phyloP scores from a whole-genome alignment of 2,888 invertebrate species.

The Andrena minutula region DNA sequence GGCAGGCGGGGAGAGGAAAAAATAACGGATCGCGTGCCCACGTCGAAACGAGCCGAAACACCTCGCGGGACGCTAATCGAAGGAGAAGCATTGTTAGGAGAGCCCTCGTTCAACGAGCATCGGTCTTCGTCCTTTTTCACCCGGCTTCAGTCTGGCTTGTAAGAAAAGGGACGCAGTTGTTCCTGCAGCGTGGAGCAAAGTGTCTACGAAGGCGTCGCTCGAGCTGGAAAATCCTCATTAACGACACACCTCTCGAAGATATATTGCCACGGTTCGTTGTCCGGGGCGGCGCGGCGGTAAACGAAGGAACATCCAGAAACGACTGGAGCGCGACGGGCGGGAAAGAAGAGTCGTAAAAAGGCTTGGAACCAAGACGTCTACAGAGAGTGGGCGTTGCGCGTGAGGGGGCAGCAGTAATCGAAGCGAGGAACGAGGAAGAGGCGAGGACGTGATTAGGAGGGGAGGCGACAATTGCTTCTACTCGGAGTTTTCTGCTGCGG shows the following conservation, averaged over 20 bases:
- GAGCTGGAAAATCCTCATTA: background rate
- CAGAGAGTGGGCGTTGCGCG: background rate
- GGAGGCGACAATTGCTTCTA: background rate
- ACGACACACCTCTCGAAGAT: background rate
- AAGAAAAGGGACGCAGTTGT: background rate
- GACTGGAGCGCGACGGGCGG: background rate
- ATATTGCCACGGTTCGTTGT: background rate
- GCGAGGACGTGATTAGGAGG: background rate
- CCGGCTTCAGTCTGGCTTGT: too few species aligned
- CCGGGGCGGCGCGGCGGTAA: background rate
- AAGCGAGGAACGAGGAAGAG: background rate
- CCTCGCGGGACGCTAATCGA: background rate
- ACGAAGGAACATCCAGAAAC: background rate
- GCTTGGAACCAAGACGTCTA: background rate
- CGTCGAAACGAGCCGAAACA: background rate
- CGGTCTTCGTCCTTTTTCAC: background rate
- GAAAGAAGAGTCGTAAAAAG: slow-evolving; percentile 1
- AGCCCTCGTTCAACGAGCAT: background rate
- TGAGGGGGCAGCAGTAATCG: background rate
- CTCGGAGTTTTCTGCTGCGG: background rate
- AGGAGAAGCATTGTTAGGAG: background rate
- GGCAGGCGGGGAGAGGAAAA: background rate
- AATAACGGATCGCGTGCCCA: slow-evolving; percentile 1
- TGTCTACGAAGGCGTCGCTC: background rate
- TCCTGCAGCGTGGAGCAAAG: background rate